phyloP scores from a whole-genome alignment of 2,888 invertebrate genomes.

The Cantharis lateralis region DNA sequence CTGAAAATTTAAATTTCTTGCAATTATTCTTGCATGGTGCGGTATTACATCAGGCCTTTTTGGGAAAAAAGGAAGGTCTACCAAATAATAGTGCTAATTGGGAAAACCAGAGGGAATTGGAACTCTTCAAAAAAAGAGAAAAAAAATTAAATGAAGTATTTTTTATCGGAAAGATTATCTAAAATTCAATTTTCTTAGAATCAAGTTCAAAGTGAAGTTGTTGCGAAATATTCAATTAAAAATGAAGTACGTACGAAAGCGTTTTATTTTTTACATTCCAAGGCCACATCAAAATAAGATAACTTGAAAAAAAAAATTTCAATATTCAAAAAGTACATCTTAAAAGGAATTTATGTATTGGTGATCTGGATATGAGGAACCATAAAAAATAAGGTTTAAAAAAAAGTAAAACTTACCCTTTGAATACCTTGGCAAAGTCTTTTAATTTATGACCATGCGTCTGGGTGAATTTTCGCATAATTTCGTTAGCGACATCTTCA shows the following conservation, averaged over 20 bases:
- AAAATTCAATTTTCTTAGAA: not conserved
- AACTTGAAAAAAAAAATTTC: too few relatives aligned
- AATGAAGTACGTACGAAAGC: not conserved
- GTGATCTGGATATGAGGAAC: too few relatives aligned
- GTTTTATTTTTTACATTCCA: not conserved
- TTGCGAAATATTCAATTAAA: not conserved
- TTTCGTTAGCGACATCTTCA: not conserved
- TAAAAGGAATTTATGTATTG: too few relatives aligned
- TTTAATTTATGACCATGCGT: not conserved
- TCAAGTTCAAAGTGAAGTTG: not conserved
- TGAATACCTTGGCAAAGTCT: not conserved
- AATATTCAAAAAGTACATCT: too few relatives aligned
- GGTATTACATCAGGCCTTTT: too few relatives aligned
- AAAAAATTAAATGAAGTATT: not conserved
- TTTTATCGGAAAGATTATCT: not conserved
- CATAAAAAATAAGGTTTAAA: too few relatives aligned
- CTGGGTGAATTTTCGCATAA: not conserved
- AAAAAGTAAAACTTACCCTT: not conserved
- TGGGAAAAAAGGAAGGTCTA: too few relatives aligned
- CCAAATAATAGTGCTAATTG: too few relatives aligned
- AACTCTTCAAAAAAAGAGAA: too few relatives aligned
- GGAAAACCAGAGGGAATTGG: too few relatives aligned
- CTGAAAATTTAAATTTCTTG: not conserved
- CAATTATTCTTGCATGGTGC: too few relatives aligned
- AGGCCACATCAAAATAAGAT: not conserved